Evolutionary conservation across 2,888 invertebrate genomes (phyloP).

Genomic region (Brachyopa scutellaris): DNA sequence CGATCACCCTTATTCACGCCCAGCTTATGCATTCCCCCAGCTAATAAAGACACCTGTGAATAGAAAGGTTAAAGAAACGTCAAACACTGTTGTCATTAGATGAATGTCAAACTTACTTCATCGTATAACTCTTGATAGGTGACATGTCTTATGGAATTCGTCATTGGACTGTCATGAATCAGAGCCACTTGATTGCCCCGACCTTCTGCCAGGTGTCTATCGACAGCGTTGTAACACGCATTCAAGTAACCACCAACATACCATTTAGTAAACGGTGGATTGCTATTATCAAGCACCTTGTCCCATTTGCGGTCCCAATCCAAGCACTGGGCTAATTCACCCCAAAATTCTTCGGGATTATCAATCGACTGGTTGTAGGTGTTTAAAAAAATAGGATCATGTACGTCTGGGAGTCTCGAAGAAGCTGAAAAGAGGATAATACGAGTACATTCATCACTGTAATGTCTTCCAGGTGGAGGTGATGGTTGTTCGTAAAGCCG

Average conservation of each 20-base stretch:
- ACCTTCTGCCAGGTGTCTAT: slow-evolving; percentile 92
- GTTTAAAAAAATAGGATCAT: slow-evolving; percentile 84
- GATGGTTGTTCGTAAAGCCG: too few relatives aligned
- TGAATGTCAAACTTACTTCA: slow-evolving; percentile 84
- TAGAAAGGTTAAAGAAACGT: too few relatives aligned
- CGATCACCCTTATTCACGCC: slow-evolving; percentile 92
- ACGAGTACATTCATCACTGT: too few relatives aligned
- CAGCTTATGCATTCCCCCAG: slow-evolving; percentile 89
- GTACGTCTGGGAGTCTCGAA: slow-evolving; percentile 73
- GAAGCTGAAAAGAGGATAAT: slow-evolving; percentile 59
- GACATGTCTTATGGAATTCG: slow-evolving; percentile 88
- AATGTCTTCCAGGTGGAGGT: too few relatives aligned
- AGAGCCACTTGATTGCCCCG: slow-evolving; percentile 90
- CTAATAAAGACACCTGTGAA: slow-evolving; percentile 84
- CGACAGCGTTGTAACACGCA: slow-evolving; percentile 95
- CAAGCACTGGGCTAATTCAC: slow-evolving; percentile 87
- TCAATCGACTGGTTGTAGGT: slow-evolving; percentile 87
- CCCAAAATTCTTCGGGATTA: slow-evolving; percentile 93
- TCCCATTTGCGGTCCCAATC: slow-evolving; percentile 94
- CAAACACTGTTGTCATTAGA: too few relatives aligned
- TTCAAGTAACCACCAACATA: slow-evolving; percentile 93
- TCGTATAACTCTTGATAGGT: slow-evolving; percentile 92
- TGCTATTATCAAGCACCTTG: slow-evolving; percentile 90
- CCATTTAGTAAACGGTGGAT: slow-evolving; percentile 95
- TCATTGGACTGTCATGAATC: slow-evolving; percentile 95